A percentile compares a stretch with the other conserved stretches of the same genome.
Evolutionary conservation across 2,797 vertebrate genomes (phyloP).

Genomic region (Lacerta agilis): DNA sequence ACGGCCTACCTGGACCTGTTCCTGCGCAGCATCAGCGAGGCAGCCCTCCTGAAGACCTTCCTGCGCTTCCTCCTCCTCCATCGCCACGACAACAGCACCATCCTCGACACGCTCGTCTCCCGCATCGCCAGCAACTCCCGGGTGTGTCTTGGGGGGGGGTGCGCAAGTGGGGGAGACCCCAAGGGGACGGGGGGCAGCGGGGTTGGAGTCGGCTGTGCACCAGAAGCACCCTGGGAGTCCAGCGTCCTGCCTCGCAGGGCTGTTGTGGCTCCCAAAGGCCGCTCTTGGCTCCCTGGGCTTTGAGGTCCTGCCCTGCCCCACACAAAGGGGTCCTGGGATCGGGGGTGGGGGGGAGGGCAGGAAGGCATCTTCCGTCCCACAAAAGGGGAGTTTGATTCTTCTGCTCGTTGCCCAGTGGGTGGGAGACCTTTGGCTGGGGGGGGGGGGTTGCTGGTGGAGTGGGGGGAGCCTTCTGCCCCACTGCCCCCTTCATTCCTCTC

Average conservation of each 20-base stretch:
- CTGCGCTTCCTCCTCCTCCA: constrained; percentile 94
- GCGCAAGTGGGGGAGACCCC: accelerated
- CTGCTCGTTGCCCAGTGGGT: neutral
- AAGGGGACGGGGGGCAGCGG: constrained; percentile 9
- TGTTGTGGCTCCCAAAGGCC: neutral
- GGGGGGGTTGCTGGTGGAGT: neutral
- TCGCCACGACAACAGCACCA: constrained; percentile 91
- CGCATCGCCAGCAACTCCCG: constrained; percentile 96
- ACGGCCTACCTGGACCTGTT: constrained; percentile 97
- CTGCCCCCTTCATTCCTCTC: neutral
- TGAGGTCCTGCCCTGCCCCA: neutral
- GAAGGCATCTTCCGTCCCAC: neutral
- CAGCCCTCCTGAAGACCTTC: constrained; percentile 92
- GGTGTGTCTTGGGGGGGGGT: constrained; percentile 70
- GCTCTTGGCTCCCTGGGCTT: neutral
- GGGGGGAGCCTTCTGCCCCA: neutral
- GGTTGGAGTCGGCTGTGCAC: accelerated
- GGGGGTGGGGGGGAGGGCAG: neutral
- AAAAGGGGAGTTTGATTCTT: neutral
- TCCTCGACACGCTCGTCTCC: constrained; percentile 93
- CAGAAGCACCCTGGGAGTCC: neutral
- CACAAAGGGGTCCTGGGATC: neutral
- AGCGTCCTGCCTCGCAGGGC: neutral
- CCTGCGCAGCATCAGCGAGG: constrained; percentile 91
- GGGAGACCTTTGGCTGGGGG: too few relatives aligned